Percentiles rank a stretch among this genome's conserved stretches.
Evolutionary conservation across 2,113 vertebrate species (phyloP).

Genomic region (Tupaia tana): DNA sequence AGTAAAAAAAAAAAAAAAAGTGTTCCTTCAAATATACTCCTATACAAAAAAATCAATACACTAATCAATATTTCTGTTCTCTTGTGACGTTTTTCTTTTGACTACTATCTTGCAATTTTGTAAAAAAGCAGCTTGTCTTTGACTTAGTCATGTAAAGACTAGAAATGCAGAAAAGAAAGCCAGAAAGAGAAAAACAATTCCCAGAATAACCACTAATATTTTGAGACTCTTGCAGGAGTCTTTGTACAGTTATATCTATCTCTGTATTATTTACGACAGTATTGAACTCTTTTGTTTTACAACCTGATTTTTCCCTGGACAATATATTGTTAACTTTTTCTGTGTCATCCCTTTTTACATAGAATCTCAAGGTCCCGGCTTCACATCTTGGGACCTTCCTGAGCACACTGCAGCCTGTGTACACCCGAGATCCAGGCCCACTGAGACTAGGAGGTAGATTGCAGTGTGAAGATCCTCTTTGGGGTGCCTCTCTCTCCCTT

Average conservation of each 20-base stretch:
- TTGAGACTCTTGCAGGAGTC: background rate
- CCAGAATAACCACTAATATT: background rate
- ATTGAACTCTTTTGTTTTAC: background rate
- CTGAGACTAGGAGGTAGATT: no score
- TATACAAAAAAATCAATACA: background rate
- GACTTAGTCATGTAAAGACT: background rate
- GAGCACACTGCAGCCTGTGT: no score
- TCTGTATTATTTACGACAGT: background rate
- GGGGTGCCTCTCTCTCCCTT: no score
- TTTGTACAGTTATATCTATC: background rate
- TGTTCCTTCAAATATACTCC: background rate
- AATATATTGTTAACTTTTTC: background rate
- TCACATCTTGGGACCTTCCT: no score
- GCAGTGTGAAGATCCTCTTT: no score
- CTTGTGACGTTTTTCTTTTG: background rate
- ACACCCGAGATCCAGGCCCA: no score
- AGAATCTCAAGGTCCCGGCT: background rate
- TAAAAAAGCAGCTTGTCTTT: background rate
- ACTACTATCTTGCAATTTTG: background rate
- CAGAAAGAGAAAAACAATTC: constrained; percentile 14
- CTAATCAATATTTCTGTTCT: background rate
- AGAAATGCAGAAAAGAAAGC: background rate
- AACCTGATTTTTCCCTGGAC: background rate
- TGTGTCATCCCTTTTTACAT: background rate
- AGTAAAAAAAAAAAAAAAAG: background rate